Evolutionary conservation across 53 echinoderm and acorn worm genomes (phyloP).

Genomic region (Echinarachnius parma): DNA sequence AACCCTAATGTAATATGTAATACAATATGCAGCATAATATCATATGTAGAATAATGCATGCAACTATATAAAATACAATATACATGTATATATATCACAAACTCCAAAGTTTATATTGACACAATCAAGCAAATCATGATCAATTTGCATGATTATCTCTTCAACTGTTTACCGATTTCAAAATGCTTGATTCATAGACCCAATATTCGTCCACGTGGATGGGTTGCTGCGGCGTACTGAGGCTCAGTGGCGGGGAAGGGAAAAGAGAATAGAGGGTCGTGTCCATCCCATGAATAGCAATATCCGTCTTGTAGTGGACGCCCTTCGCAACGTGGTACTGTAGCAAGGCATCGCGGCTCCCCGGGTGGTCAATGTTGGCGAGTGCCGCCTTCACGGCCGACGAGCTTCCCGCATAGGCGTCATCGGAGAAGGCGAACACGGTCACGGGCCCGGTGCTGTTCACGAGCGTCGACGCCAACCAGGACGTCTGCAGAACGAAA

Average conservation of each 20-base stretch:
- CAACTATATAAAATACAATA: no score
- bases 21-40: no score
- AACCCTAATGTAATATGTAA: no score
- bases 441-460: slow-evolving; percentile 20
- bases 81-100: no score
- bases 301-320: slow-evolving; percentile 10
- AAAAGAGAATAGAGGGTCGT: slow-evolving; percentile 22
- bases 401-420: slow-evolving; percentile 44
- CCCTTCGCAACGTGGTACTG: slow-evolving; percentile 64
- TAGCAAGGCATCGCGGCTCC: slow-evolving; percentile 37
- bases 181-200: not conserved
- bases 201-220: slow-evolving; percentile 49
- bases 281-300: slow-evolving; percentile 20
- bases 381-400: slow-evolving; percentile 36
- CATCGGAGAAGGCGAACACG: slow-evolving; percentile 61
- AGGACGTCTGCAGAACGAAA: slow-evolving; percentile 36
- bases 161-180: not conserved
- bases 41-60: no score
- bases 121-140: no score
- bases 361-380: slow-evolving; percentile 16
- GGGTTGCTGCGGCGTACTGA: slow-evolving; percentile 39
- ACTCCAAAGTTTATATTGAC: no score
- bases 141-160: no score
- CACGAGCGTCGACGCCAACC: slow-evolving; percentile 9
- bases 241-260: slow-evolving; percentile 44